Evolutionary conservation across 2,797 vertebrate species (phyloP), one percentile per base, ranked within the genome.

Genomic region (Chrosomus eos): DNA sequence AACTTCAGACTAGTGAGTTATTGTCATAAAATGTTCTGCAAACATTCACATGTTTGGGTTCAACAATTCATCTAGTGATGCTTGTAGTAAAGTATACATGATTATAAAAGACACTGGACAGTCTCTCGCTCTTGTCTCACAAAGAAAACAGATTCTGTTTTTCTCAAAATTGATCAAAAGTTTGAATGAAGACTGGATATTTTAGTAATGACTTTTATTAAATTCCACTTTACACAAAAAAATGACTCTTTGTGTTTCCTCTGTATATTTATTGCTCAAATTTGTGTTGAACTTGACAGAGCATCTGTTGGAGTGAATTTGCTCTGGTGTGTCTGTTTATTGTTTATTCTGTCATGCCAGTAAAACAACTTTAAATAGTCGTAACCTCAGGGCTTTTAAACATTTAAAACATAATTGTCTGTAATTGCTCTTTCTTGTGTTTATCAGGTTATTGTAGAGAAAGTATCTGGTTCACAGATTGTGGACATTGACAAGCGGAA

Each of bases 401-500:
- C 9, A 5, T 36, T 55, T n/a, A 1, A 14, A 75, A 36, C 1
- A 4, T 5, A 8, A 40, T 19, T 26, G 23, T 2, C 23, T 38
- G 10, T 38, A 36, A 40, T 60, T 45, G 62, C 51, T 43, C 18
- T 81, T 26, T 74, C 40, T 62, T 64, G 7, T 84, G 28, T 80
- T 40, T 1, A 26, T 62, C 78, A 99, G 98, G 98, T 99, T 91
- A 99, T 99, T 31, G 98, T 99, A 93, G 98, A 99, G 93, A 99
- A 99, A 92, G 98, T 99, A 8, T 99, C 97, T 0, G 98, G 98
- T 89, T 99, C 98, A 87, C 98, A 99, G 93, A 99, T 99, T 48
- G 96, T 98, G 89, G 98, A 99, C 90, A 99, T 99, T 66, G 98
- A 99, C 92, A 99, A 99, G 93, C 95, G 98, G 94, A 99, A 99